Conservation (phyloP, 2,113 vertebrate genomes). For the Saimiri boliviensis region DNA sequence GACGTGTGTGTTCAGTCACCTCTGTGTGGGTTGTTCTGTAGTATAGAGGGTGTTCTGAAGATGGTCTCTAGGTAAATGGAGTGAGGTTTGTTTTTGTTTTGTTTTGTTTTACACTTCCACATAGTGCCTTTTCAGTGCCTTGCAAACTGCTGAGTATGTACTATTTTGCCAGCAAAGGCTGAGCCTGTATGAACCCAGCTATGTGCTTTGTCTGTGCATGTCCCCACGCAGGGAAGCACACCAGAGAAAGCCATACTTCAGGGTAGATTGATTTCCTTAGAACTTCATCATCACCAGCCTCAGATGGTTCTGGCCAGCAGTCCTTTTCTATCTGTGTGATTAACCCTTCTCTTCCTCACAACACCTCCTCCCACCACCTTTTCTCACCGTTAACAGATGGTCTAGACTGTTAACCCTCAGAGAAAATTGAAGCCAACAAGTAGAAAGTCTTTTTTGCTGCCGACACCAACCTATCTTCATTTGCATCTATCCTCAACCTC, state of each 20-base stretch:
- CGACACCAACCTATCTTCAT: background rate
- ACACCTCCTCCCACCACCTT: background rate
- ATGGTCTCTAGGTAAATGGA: background rate
- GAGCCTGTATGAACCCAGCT: background rate
- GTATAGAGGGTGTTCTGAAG: background rate
- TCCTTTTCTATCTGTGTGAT: accelerated
- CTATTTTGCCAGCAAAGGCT: background rate
- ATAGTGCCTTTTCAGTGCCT: background rate
- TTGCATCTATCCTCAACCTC: accelerated
- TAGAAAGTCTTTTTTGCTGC: background rate
- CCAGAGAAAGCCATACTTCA: background rate
- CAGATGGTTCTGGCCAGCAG: background rate
- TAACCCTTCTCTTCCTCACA: background rate
- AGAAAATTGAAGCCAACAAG: background rate
- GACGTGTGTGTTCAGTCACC: background rate
- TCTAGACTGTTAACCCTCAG: background rate
- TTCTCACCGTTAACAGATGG: background rate
- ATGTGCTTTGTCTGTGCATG: background rate
- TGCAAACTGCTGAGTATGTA: background rate
- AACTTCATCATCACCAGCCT: background rate
- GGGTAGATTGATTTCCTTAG: background rate
- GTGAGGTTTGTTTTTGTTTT: background rate
- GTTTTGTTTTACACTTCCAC: background rate
- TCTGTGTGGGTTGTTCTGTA: background rate
- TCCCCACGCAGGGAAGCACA: background rate